A percentile compares a stretch with the other conserved stretches of the same genome.
phyloP scores from a whole-genome alignment of 2,888 invertebrate species.

The Boloria euphrosyne region DNA sequence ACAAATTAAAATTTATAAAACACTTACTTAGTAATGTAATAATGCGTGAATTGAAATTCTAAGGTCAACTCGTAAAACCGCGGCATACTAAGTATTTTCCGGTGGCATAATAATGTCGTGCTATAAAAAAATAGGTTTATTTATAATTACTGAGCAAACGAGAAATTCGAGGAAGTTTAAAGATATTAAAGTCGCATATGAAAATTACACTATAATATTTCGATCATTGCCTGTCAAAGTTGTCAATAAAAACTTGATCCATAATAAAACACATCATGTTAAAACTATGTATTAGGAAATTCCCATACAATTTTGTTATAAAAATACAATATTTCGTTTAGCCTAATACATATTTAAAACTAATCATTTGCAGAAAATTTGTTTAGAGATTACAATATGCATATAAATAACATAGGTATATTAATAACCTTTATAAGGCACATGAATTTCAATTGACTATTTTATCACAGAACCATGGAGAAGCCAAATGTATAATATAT shows the following conservation, averaged over 20 bases:
- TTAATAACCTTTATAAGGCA: conserved; percentile 32
- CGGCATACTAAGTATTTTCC: conserved; percentile 31
- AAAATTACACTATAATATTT: background rate
- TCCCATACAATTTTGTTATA: background rate
- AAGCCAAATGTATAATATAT: conserved; percentile 14
- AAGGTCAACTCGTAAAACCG: conserved; percentile 31
- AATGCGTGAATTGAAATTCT: conserved; percentile 25
- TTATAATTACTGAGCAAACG: no score
- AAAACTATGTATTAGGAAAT: no score
- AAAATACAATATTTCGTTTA: conserved; percentile 1
- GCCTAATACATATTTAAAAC: conserved; percentile 1
- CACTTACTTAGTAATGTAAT: conserved; percentile 25
- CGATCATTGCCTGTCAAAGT: background rate
- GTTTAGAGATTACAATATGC: background rate
- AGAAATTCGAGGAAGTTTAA: no score
- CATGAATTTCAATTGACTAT: conserved; percentile 33
- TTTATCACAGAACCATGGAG: conserved; percentile 26
- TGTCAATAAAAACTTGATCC: background rate
- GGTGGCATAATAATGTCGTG: conserved; percentile 7
- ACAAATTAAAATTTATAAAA: conserved; percentile 17
- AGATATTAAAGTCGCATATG: background rate
- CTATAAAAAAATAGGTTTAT: background rate
- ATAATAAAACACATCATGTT: background rate
- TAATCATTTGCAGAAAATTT: background rate
- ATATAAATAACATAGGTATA: conserved; percentile 10